Percentiles rank a stretch among this genome's conserved stretches.
Evolutionary conservation across 1,140 invertebrate genomes (phyloP).

Genomic region (Cardiocondyla obscurior): DNA sequence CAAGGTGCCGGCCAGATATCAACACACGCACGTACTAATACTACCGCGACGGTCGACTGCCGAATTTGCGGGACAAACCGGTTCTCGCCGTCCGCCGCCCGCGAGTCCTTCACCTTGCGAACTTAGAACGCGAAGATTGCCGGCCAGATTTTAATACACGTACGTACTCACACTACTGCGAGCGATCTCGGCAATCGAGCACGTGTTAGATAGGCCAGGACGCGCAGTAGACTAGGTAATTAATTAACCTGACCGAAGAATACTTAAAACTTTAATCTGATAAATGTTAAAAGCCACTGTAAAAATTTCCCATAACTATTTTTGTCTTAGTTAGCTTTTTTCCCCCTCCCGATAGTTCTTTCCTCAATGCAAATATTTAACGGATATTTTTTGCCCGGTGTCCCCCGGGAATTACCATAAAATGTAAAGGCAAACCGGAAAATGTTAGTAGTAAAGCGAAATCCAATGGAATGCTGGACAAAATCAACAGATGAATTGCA

Average conservation of each 20-base stretch:
- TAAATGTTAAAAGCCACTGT: neutral
- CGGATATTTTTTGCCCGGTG: conserved; percentile 6
- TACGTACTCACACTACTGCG: too few relatives aligned
- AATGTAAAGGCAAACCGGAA: conserved; percentile 41
- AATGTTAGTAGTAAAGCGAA: conserved; percentile 32
- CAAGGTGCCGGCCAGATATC: too few relatives aligned
- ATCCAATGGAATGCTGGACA: conserved; percentile 46
- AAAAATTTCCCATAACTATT: neutral
- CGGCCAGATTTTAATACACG: too few relatives aligned
- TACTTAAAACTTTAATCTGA: neutral
- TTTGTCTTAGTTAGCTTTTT: neutral
- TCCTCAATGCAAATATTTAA: conserved; percentile 45
- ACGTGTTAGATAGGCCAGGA: too few relatives aligned
- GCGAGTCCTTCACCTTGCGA: too few relatives aligned
- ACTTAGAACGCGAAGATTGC: too few relatives aligned
- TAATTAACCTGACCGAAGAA: neutral
- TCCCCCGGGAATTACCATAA: conserved; percentile 15
- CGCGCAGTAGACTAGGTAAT: too few relatives aligned
- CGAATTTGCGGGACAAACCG: too few relatives aligned
- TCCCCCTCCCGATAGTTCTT: neutral
- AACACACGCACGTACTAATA: too few relatives aligned
- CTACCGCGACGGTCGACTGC: too few relatives aligned
- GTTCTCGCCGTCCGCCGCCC: too few relatives aligned
- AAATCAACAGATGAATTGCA: conserved; percentile 54
- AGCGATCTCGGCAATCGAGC: too few relatives aligned